Evolutionary conservation across 2,113 vertebrate species (phyloP), one percentile per base, ranked within the genome.

Genomic region (Pseudopodoces humilis): DNA sequence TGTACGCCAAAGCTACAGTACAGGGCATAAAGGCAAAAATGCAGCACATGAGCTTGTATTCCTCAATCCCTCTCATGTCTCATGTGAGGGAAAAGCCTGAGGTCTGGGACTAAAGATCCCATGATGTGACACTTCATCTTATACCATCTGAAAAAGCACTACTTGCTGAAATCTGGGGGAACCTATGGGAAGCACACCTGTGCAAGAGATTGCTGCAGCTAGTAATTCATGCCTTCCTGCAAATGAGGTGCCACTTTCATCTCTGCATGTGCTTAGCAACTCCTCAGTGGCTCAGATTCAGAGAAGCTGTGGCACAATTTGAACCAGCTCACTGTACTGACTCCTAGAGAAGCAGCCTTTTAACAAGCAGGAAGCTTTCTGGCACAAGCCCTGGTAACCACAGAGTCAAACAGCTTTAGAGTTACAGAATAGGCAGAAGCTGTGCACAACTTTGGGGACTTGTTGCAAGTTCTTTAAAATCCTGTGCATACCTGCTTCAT

Each of bases 401-500:
- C 24, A 37, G 49, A 14, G 27, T 35, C 49, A 52, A 87, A 55
- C 13, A 94, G 25, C 46, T 56, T 39, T 37, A 21, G 1, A 63
- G 39, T 33, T 86, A 83, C 30, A 93, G 44, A 63, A 58, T 0
- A 69, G 3, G 12, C 11, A 68, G 58, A 74, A 11, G 46, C 14
- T 20, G 2, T 41, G 49, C 28, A 80, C 25, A 80, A 46, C 41
- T 77, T 2, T 10, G 21, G 59, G 28, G 23, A 71, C 13, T 11
- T 67, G 15, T 16, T 10, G 55, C 7, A 53, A 44, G 15, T 30
- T 79, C 52, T 58, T 71, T 33, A 50, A 65, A 90, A 81, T 10
- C 77, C 27, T 76, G 18, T 33, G 22, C 80, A 35, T 88, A 99
- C 99, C 98, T 99, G 99, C 91, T 99, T 99, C 99, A 99, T 99